Percentiles rank a stretch among this genome's conserved stretches.
phyloP scores from a whole-genome alignment of 2,797 vertebrate genomes.

The Sebastes taczanowskii region DNA sequence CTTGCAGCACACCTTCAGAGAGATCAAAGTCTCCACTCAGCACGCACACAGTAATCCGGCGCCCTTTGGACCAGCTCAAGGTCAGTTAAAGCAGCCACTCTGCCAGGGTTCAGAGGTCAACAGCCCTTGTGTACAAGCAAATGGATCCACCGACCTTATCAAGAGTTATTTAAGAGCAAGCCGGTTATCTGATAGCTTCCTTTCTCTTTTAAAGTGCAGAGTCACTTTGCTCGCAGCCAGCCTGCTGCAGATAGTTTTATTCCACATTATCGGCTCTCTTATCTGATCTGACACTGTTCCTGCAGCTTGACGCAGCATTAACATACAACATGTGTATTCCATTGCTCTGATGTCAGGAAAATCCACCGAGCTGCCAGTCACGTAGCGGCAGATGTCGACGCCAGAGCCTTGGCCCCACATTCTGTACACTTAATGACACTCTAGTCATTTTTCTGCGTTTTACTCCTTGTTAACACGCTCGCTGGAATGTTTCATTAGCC shows the following conservation, averaged over 20 bases:
- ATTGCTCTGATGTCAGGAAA: slow-evolving; percentile 36
- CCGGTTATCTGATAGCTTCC: slow-evolving; percentile 36
- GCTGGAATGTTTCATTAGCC: slow-evolving; percentile 25
- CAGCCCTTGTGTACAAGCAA: slow-evolving; percentile 42
- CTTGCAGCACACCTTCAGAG: not conserved
- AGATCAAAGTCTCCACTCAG: slow-evolving; percentile 34
- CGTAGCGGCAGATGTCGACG: not conserved
- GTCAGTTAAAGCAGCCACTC: slow-evolving; percentile 47
- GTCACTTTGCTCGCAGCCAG: slow-evolving; percentile 13
- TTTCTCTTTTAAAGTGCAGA: slow-evolving; percentile 12
- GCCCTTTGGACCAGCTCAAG: slow-evolving; percentile 47
- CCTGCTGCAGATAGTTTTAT: slow-evolving; percentile 33
- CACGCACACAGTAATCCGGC: slow-evolving; percentile 24
- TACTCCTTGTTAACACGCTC: slow-evolving; percentile 22
- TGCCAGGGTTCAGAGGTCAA: slow-evolving; percentile 66
- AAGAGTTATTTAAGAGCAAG: slow-evolving; percentile 36
- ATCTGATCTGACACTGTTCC: slow-evolving; percentile 72
- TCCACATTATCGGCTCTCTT: slow-evolving; percentile 48
- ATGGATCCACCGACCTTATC: slow-evolving; percentile 56
- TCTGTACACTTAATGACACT: slow-evolving; percentile 7
- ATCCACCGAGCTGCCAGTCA: slow-evolving; percentile 50
- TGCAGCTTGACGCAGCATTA: slow-evolving; percentile 47
- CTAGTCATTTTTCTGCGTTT: slow-evolving; percentile 14
- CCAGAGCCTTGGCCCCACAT: not conserved
- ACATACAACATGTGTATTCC: slow-evolving; percentile 15